Evolutionary conservation across 2,888 invertebrate genomes (phyloP), one percentile per base, ranked within the genome.

Genomic region (Idaea straminata): DNA sequence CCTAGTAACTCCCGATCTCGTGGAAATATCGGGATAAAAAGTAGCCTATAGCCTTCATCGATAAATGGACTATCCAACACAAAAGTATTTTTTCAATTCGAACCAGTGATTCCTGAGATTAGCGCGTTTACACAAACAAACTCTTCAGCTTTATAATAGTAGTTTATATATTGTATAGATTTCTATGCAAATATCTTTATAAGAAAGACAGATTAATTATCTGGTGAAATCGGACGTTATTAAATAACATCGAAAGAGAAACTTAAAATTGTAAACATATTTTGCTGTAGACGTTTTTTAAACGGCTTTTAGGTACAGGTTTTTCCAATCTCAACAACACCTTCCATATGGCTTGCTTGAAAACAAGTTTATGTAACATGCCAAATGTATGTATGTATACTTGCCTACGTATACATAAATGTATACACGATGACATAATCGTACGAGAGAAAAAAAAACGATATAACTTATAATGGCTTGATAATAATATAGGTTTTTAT

Each of bases 341-440:
- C 47, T 47, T 6, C 47, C 47, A 47, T 47, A 47, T 13, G 47
- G 13, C 7, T 47, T 47, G 47, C 47, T 47, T 47, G 47, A 13
- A 47, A 64, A 16, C 62, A 0, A 0, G 67, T 57, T 67, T 64
- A 67, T 63, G 57, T 66, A 68, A 68, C 66, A 6, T 59, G 35
- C 60, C 47, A 62, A 47, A 47, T 47, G 47, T 47, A 47, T 35
- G 7, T 57, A 58, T 15, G 15, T 10, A 57, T 38, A 47, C 5
- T 57, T 58, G 57, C 59, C 47, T 57, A 38, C 16, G 47, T 16
- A 6, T 64, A 62, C 13, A 38, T 57, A 34, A 36, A 64, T 67
- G 64, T 64, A 63, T 67, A 61, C 25, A 57, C 47, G 63, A 64
- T 67, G 64, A 64, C 35, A 63, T 67, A 67, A 67, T 34, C 61